These are phyloP conservation scores for Nerophis ophidion DNA, from an alignment of 2,113 vertebrate genomes.

Conservation along the genomic window DNA sequence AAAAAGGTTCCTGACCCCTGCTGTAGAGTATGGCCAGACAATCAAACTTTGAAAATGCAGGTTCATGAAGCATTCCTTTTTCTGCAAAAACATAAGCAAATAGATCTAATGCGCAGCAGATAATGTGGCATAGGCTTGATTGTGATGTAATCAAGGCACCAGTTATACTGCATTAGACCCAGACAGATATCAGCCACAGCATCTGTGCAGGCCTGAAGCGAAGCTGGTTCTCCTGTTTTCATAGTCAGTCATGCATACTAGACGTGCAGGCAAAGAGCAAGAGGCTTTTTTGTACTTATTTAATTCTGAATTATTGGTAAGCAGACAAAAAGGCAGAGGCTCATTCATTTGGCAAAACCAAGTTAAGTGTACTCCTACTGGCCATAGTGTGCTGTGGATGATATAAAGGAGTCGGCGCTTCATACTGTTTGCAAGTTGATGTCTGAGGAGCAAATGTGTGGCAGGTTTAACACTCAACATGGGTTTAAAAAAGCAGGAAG, in stretches of 20 bases:
- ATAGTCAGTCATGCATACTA: constrained; percentile 31
- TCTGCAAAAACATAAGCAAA: neutral
- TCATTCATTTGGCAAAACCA: constrained; percentile 26
- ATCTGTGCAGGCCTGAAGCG: constrained; percentile 18
- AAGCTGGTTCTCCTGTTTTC: constrained; percentile 26
- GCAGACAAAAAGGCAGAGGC: constrained; percentile 18
- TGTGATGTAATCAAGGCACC: constrained; percentile 4
- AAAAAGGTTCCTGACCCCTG: too few species aligned
- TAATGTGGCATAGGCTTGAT: constrained; percentile 1
- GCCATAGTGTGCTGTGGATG: neutral
- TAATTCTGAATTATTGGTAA: constrained; percentile 28
- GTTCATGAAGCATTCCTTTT: neutral
- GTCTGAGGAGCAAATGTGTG: constrained; percentile 27
- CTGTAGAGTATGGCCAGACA: too few species aligned
- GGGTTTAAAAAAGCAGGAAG: neutral
- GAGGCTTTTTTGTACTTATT: constrained; percentile 37
- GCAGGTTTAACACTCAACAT: neutral
- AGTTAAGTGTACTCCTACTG: neutral
- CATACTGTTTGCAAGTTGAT: constrained; percentile 20
- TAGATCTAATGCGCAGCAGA: constrained; percentile 3
- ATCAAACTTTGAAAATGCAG: neutral
- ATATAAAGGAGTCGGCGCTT: constrained; percentile 4
- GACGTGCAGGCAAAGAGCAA: constrained; percentile 26
- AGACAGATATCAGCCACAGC: constrained; percentile 32
- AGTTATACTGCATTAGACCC: constrained; percentile 13